phyloP scores from a whole-genome alignment of 1,140 invertebrate genomes.

The Spodoptera litura region DNA sequence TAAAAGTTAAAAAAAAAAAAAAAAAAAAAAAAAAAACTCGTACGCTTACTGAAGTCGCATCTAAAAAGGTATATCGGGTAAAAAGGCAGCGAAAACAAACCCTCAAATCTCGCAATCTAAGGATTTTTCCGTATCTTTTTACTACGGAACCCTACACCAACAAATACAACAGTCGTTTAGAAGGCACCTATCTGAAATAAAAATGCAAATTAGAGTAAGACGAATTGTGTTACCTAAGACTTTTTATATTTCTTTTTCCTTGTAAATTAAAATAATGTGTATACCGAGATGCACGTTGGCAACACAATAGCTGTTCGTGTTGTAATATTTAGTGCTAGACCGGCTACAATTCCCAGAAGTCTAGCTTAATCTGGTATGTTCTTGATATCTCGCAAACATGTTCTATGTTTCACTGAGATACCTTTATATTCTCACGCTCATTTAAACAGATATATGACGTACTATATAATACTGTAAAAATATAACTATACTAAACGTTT shows the following conservation, averaged over 20 bases:
- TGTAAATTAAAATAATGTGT: slow-evolving; percentile 37
- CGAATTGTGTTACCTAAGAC: slow-evolving; percentile 24
- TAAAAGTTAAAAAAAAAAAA: too few species aligned
- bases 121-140: slow-evolving; percentile 8
- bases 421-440: slow-evolving; percentile 19
- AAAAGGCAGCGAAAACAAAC: background rate
- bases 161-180: slow-evolving; percentile 34
- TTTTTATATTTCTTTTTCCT: slow-evolving; percentile 32
- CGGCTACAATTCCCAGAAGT: slow-evolving; percentile 35
- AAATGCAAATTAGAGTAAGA: slow-evolving; percentile 42
- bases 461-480: too few species aligned
- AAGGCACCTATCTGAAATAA: slow-evolving; percentile 42
- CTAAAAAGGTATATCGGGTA: too few species aligned
- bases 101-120: slow-evolving; percentile 6
- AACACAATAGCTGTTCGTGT: slow-evolving; percentile 35
- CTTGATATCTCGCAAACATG: slow-evolving; percentile 45
- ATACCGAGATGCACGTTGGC: slow-evolving; percentile 19
- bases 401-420: slow-evolving; percentile 26
- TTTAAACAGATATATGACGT: background rate
- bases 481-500: too few species aligned
- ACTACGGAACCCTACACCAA: slow-evolving; percentile 27
- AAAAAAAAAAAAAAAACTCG: too few species aligned
- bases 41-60: too few species aligned
- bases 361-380: slow-evolving; percentile 45
- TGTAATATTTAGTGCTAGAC: slow-evolving; percentile 45